Evolutionary conservation across 2,888 invertebrate genomes (phyloP).

Genomic region (Pseudococcus viburni): DNA sequence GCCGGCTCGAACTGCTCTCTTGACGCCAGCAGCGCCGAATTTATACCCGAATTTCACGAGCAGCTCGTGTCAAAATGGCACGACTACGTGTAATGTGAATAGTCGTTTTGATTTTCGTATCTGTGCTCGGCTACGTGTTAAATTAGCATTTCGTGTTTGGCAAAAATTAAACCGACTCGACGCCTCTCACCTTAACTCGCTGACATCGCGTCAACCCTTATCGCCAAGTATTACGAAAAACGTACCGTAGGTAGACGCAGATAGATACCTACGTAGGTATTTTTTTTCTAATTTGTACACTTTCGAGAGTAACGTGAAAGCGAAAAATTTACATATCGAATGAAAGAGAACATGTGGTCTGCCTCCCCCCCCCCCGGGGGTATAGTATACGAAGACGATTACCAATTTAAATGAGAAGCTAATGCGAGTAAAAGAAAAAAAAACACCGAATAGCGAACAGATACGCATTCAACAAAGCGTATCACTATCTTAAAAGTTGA

Average conservation of each 20-base stretch:
- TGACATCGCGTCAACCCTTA: conserved; percentile 29
- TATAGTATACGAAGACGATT: not conserved
- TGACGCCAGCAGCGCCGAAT: not conserved
- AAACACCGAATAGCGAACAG: not conserved
- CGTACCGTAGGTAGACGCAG: not conserved
- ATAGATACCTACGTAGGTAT: not conserved
- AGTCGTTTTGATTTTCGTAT: conserved; percentile 44
- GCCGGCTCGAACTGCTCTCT: not conserved
- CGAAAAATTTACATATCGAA: conserved; percentile 34
- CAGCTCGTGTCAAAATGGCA: conserved; percentile 26
- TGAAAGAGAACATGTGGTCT: not conserved
- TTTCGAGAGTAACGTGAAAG: not conserved
- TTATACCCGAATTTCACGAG: conserved; percentile 15
- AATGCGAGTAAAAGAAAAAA: not conserved
- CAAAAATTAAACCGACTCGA: conserved; percentile 38
- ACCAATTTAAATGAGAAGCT: conserved; percentile 33
- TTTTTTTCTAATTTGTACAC: not conserved
- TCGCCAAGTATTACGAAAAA: conserved; percentile 8
- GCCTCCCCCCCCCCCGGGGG: not conserved
- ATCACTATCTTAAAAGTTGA: not conserved
- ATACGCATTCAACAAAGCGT: not conserved
- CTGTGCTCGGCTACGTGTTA: conserved; percentile 15
- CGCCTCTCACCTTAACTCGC: conserved; percentile 1
- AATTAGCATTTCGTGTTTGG: conserved; percentile 47
- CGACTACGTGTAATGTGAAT: conserved; percentile 28